phyloP scores from a whole-genome alignment of 2,797 vertebrate genomes.

The Hydrophis major region DNA sequence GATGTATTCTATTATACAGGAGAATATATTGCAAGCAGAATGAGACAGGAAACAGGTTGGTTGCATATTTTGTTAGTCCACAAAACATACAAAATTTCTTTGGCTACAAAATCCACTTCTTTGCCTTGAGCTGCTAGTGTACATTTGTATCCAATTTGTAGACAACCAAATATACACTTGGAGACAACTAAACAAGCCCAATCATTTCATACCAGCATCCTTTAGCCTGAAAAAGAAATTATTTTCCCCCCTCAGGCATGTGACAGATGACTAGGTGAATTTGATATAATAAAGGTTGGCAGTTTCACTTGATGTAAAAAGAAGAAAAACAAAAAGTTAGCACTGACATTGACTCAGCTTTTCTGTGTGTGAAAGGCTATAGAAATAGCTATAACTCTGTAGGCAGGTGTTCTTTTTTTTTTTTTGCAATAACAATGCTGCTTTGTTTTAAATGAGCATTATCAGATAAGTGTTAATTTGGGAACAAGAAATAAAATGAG shows the following conservation, averaged over 20 bases:
- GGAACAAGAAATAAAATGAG: conserved; percentile 22
- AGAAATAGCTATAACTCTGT: conserved; percentile 16
- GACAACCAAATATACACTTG: conserved; percentile 3
- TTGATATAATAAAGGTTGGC: conserved; percentile 30
- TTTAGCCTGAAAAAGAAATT: conserved; percentile 24
- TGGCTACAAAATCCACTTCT: neutral
- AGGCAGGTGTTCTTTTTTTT: conserved; percentile 22
- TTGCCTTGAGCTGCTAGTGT: neutral
- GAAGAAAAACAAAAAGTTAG: too few relatives aligned
- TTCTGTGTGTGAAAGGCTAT: conserved; percentile 31
- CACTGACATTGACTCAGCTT: neutral
- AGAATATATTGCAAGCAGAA: neutral
- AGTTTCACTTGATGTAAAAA: conserved; percentile 38
- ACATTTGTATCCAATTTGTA: conserved; percentile 44
- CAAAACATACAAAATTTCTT: neutral
- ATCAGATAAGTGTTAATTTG: conserved; percentile 12
- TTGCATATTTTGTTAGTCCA: neutral
- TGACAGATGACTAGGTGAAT: conserved; percentile 26
- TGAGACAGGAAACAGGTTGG: neutral
- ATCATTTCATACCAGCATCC: conserved; percentile 25
- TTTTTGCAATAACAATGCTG: conserved; percentile 28
- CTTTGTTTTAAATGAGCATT: neutral
- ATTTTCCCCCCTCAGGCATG: conserved; percentile 15
- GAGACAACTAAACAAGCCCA: conserved; percentile 1
- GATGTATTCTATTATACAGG: neutral